Evolutionary conservation across 37 sponge, comb jelly and placozoan genomes (phyloP).

Genomic region (Halichondria panicea): DNA sequence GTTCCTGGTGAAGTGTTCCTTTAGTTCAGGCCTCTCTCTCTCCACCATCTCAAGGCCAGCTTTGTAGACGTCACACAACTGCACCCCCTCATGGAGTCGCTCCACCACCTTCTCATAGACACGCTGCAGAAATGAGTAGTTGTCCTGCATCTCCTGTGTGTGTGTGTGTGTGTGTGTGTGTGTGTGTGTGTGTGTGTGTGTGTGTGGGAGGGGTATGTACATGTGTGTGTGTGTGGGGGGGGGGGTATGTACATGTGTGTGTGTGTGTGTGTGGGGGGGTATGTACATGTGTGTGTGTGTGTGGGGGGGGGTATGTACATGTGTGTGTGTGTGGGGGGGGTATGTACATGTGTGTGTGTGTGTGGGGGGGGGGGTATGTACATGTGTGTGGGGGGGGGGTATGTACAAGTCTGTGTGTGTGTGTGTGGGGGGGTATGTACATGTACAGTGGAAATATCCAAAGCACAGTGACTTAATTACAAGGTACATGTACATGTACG

Average conservation of each 20-base stretch:
- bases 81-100: constrained; percentile 56
- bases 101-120: constrained; percentile 70
- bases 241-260: neutral
- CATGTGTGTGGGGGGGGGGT: no score
- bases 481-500: no score
- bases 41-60: constrained; percentile 52
- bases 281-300: neutral
- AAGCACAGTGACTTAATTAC: no score
- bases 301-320: neutral
- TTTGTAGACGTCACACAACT: constrained; percentile 78
- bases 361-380: no score
- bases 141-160: constrained; percentile 79
- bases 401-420: no score
- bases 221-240: neutral
- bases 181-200: neutral
- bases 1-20: constrained; percentile 67
- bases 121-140: constrained; percentile 80
- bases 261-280: neutral
- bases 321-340: no score
- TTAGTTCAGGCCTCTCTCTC: constrained; percentile 62
- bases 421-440: no score
- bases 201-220: neutral
- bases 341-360: no score
- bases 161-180: neutral
- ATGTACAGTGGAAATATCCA: no score